phyloP scores from a whole-genome alignment of 1,140 invertebrate species.

The Lucilia sericata region DNA sequence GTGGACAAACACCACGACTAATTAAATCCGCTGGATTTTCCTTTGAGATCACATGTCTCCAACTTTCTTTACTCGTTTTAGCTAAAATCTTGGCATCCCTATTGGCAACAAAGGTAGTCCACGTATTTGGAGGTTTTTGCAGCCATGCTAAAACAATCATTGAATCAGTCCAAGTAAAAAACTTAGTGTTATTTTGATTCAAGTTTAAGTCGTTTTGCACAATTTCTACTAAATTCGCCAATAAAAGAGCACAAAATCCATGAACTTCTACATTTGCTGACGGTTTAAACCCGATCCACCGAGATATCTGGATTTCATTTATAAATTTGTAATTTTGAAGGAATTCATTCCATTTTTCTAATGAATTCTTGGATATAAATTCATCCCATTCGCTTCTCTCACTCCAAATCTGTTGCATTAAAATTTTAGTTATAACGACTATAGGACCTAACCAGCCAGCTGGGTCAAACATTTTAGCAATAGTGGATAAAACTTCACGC shows the following conservation, averaged over 20 bases:
- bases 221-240: neutral
- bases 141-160: slow-evolving; percentile 58
- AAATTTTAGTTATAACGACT: too few relatives aligned
- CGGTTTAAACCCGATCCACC: neutral
- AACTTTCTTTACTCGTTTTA: neutral
- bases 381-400: slow-evolving; percentile 47
- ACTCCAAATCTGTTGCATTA: slow-evolving; percentile 45
- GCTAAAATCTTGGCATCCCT: slow-evolving; percentile 25
- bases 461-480: slow-evolving; percentile 42
- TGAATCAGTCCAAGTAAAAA: slow-evolving; percentile 60
- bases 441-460: slow-evolving; percentile 27
- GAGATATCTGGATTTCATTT: neutral
- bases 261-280: neutral
- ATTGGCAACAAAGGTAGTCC: slow-evolving; percentile 55
- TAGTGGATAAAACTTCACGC: slow-evolving; percentile 24
- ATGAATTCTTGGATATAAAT: neutral
- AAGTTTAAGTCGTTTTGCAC: neutral
- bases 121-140: slow-evolving; percentile 50
- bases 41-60: slow-evolving; percentile 15
- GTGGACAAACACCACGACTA: neutral
- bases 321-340: neutral
- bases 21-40: slow-evolving; percentile 60
- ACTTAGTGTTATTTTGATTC: neutral
- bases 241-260: slow-evolving; percentile 40
- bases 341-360: neutral